Evolutionary conservation across 2,888 invertebrate species (phyloP).

Genomic region (Cloeon dipterum): DNA sequence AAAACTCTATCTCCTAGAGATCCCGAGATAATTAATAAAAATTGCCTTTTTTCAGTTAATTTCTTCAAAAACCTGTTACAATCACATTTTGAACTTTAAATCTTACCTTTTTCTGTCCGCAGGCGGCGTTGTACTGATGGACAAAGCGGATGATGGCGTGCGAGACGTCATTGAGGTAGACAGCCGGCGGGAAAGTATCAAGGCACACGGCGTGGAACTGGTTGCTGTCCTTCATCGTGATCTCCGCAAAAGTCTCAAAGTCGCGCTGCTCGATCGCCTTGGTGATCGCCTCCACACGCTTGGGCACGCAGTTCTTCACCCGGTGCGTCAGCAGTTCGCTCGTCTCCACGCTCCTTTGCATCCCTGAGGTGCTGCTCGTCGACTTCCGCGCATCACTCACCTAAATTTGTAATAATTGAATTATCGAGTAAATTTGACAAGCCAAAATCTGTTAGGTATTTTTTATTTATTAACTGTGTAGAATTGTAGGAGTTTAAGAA

Average conservation of each 20-base stretch:
- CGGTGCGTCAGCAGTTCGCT: conserved; percentile 62
- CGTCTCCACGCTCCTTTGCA: conserved; percentile 59
- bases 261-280: conserved; percentile 40
- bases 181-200: conserved; percentile 83
- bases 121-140: conserved; percentile 55
- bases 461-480: background rate
- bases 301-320: conserved; percentile 44
- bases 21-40: too few species aligned
- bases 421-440: background rate
- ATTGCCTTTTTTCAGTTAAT: too few species aligned
- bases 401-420: conserved; percentile 9
- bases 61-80: too few species aligned
- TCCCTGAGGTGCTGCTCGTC: conserved; percentile 68
- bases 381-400: conserved; percentile 57
- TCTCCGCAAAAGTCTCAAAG: conserved; percentile 66
- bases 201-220: conserved; percentile 85
- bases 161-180: conserved; percentile 80
- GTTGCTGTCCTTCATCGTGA: conserved; percentile 95
- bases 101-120: conserved; percentile 32
- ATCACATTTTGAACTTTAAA: too few species aligned
- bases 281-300: conserved; percentile 34
- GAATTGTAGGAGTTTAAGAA: background rate
- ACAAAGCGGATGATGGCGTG: conserved; percentile 55
- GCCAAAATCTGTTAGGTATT: background rate
- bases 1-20: too few species aligned